Evolutionary conservation across 1,140 invertebrate species (phyloP).

Genomic region (Drosophila tropicalis): DNA sequence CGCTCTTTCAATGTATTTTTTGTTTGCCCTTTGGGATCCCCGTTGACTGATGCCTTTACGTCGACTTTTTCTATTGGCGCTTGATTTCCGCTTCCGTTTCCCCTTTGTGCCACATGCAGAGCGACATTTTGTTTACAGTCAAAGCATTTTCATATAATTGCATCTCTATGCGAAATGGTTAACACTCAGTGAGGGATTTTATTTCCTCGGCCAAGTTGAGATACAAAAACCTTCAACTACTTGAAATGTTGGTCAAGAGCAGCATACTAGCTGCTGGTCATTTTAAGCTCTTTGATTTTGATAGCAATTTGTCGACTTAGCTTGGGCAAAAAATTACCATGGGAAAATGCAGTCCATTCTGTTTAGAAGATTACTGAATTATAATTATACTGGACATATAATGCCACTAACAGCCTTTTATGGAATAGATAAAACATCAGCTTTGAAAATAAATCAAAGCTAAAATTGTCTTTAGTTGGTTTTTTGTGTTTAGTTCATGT

Average conservation of each 20-base stretch:
- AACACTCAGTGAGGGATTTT: constrained; percentile 35
- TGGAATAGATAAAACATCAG: background rate
- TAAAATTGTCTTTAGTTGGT: background rate
- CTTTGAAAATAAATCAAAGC: background rate
- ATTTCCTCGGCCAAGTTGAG: constrained; percentile 4
- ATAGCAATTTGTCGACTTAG: background rate
- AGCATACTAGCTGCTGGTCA: background rate
- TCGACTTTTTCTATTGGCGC: constrained; percentile 28
- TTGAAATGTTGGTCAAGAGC: constrained; percentile 69
- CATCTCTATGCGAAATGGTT: constrained; percentile 51
- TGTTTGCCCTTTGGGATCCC: background rate
- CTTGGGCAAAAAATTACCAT: background rate
- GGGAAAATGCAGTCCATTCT: background rate
- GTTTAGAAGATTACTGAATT: no score
- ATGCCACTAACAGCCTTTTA: background rate
- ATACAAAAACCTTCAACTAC: constrained; percentile 17
- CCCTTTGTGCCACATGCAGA: constrained; percentile 8
- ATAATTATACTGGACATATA: background rate
- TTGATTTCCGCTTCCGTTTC: constrained; percentile 54
- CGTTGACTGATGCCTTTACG: constrained; percentile 20
- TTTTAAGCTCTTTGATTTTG: background rate
- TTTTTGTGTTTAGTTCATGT: background rate
- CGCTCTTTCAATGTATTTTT: background rate
- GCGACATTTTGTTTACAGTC: constrained; percentile 47
- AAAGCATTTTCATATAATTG: constrained; percentile 65